Conservation (phyloP, 2,797 vertebrate species). For the Tympanoctomys barrerae region DNA sequence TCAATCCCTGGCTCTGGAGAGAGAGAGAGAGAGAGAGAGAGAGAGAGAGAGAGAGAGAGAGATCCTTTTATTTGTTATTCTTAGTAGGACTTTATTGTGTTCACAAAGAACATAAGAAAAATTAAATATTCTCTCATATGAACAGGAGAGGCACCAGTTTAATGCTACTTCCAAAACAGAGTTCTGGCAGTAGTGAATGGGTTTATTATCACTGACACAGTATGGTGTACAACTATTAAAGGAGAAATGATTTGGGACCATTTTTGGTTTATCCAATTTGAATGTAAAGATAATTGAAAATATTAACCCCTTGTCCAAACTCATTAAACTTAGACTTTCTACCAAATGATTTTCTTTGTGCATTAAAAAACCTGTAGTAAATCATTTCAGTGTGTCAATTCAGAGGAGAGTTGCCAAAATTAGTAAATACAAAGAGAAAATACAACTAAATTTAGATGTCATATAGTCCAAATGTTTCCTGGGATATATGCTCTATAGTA, state of each 20-base stretch:
- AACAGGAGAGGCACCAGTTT: background rate
- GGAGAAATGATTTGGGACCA: background rate
- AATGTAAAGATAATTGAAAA: constrained; percentile 36
- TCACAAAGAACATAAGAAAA: constrained; percentile 5
- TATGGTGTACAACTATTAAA: background rate
- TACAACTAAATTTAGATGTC: constrained; percentile 4
- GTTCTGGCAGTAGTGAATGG: background rate
- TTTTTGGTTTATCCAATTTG: background rate
- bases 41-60: too few relatives aligned
- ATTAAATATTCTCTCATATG: background rate
- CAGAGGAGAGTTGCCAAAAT: background rate
- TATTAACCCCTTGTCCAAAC: constrained; percentile 10
- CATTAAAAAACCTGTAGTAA: background rate
- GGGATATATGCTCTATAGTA: background rate
- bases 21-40: too few relatives aligned
- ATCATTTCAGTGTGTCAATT: background rate
- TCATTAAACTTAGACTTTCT: background rate
- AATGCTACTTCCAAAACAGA: background rate
- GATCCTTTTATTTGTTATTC: background rate
- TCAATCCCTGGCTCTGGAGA: too few relatives aligned
- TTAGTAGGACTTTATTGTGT: background rate
- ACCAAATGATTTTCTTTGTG: background rate
- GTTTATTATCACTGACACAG: background rate
- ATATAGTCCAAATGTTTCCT: background rate
- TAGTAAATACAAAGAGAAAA: background rate